Evolutionary conservation across 2,888 invertebrate species (phyloP), one percentile per base, ranked within the genome.

Genomic region (Acleris sparsana): DNA sequence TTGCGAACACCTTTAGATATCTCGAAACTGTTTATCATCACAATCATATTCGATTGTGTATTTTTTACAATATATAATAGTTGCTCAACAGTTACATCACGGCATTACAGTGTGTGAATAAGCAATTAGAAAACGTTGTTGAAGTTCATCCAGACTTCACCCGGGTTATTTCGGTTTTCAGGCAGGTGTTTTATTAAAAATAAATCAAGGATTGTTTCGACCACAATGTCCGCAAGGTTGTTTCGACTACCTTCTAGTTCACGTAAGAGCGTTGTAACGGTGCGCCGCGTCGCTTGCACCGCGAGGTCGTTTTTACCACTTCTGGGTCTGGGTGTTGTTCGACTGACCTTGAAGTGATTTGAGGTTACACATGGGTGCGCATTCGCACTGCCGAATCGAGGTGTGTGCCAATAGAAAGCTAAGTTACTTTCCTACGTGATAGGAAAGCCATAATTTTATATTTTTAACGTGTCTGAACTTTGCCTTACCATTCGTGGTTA

Each of bases 261-360:
- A 18, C 18, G 39, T 49, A 74, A 74, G 56, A 51, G n/a, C n/a
- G n/a, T 46, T 33, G 63, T 64, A 59, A 61, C 57, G 64, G 64
- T 13, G 39, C 57, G 57, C 33, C 60, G 53, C 22, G 22, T 3
- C 22, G 22, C 22, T 3, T 22, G 22, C 22, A 22, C 85, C 70
- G 72, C 85, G 81, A 88, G 89, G 88, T 84, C 88, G 85, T 82
- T 85, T 78, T 83, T 81, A 81, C 75, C 78, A 82, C 82, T 89
- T 88, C 87, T 86, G 83, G 86, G 89, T 88, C 87, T 86, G 83
- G 86, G 89, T 87, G 83, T 82, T 83, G 82, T 72, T 80, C 78
- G 76, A 80, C 76, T 86, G 83, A 88, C 88, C 87, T 89, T 89
- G 85, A 75, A 78, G 82, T 76, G 75, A 77, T 85, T 84, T 85